Evolutionary conservation across 53 echinoderm and acorn worm genomes (phyloP), one percentile per base, ranked within the genome.

Genomic region (Patiria pectinifera): DNA sequence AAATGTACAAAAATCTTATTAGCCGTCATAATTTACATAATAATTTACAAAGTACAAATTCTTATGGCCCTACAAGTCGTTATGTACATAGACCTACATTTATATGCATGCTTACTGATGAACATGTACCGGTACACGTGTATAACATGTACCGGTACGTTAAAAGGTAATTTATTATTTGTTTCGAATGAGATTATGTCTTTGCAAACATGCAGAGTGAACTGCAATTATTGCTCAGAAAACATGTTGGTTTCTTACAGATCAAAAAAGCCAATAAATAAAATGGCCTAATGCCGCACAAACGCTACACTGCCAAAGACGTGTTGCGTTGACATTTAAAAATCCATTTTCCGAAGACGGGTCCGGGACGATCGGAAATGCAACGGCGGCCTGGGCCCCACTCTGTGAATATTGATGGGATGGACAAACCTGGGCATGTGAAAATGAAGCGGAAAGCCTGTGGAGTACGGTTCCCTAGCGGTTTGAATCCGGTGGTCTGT

Each of bases 241-340:
- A 53, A 5, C 53, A 8, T 53, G 6, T 53, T 53, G 53, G 53
- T 53, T 53, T 53, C 8, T 53, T 53, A 53, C 8, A 53, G 8
- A 53, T 5, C 5, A 53, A 3, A 69, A 69, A 69, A 69, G 35
- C 35, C 69, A 69, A 69, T 69, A 53, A 0, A 66, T 60, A 12
- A 8, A 8, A 25, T 43, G 12, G 63, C 2, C 26, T 23, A 22
- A 76, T 25, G 85, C 58, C 19, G 85, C 19, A 22, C 71, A 70
- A 72, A 74, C 47, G 80, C 9, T 46, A 79, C 35, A 72, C 6
- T 21, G 5, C 45, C 45, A 13, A 13, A 59, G 82, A 75, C 53
- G 82, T 81, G 90, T 81, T 90, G 66, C 66, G 18, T 80, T 80
- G 80, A 90, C 90, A 90, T 90, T 90, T 90, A 60, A 26, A 81